These are phyloP conservation scores for Amblyopsis hoosieri DNA, from an alignment of 2,797 vertebrate species.

Conservation along the genomic window DNA sequence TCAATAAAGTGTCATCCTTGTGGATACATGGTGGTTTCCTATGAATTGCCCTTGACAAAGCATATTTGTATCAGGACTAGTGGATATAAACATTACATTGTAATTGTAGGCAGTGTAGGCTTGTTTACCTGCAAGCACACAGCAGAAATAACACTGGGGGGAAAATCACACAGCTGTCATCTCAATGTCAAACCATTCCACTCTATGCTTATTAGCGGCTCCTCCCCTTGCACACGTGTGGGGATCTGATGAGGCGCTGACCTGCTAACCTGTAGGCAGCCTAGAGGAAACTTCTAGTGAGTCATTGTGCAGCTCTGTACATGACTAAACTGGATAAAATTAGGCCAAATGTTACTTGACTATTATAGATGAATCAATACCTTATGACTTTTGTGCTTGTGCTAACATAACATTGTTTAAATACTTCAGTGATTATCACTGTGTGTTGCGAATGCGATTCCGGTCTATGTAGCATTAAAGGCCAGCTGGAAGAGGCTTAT, in stretches of 20 bases:
- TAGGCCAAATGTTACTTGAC: neutral
- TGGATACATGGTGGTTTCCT: too few species aligned
- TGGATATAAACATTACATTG: neutral
- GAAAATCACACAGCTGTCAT: neutral
- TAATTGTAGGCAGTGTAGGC: neutral
- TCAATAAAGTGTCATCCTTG: too few species aligned
- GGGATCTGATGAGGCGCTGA: neutral
- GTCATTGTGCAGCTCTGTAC: constrained; percentile 2
- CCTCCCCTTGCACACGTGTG: neutral
- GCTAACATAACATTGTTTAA: too few species aligned
- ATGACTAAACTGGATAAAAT: neutral
- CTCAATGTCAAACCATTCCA: too few species aligned
- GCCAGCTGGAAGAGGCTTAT: constrained; percentile 40
- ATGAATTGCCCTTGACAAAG: too few species aligned
- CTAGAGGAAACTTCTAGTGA: neutral
- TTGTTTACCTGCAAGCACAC: neutral
- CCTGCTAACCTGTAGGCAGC: too few species aligned
- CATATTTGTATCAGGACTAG: too few species aligned
- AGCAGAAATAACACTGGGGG: neutral
- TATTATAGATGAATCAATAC: neutral
- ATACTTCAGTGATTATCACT: neutral
- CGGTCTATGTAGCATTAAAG: constrained; percentile 3
- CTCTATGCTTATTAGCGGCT: too few species aligned
- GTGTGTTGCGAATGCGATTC: constrained; percentile 14
- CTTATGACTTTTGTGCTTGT: too few species aligned